Base-by-base conservation (phyloP, 2,888 invertebrate species). In the Synanthedon tipuliformis region DNA sequence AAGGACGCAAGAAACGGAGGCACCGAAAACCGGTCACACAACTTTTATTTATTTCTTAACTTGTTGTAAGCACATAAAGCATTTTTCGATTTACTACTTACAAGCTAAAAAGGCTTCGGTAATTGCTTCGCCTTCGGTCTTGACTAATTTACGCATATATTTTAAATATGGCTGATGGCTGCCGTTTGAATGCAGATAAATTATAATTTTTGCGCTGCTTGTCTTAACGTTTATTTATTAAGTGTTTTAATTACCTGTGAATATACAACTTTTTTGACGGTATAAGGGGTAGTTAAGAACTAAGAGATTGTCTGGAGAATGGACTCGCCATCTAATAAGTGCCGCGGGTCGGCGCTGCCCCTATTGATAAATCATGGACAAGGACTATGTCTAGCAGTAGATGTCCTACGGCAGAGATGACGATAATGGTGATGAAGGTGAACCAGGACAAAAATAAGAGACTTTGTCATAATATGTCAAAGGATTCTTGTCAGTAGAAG, bases 21-120 rank as follows among this genome's bases (percentile, higher is more conserved):
- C 60, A 59, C 63, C 61, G 57, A 72, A 77, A 82, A 78, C 76
- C 69, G 67, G 80, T 65, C 64, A 57, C 62, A 66, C 75, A 66
- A 70, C 71, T 79, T 80, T 79, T 81, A 82, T 83, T 81, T 84
- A 84, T 85, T 82, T 85, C 83, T 85, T 83, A 83, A 83, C 84
- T 83, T 81, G 78, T 75, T 73, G 68, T 72, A 65, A 66, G 65
- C 71, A 75, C 74, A 81, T 79, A 80, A 82, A 81, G 63, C 69
- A 80, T 76, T 77, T 78, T 80, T 79, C 71, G 73, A 78, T 79
- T 79, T 79, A 78, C 68, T 63, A 63, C 62, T 59, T 59, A 59
- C 53, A 51, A 50, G 55, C 61, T 58, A 65, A 62, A 54, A 71
- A 73, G 67, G 67, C 68, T 68, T 69, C 61, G 66, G 70, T 77